These are phyloP conservation scores for Dipodomys stephensi DNA, from an alignment of 2,113 vertebrate species.

Conservation along the genomic window DNA sequence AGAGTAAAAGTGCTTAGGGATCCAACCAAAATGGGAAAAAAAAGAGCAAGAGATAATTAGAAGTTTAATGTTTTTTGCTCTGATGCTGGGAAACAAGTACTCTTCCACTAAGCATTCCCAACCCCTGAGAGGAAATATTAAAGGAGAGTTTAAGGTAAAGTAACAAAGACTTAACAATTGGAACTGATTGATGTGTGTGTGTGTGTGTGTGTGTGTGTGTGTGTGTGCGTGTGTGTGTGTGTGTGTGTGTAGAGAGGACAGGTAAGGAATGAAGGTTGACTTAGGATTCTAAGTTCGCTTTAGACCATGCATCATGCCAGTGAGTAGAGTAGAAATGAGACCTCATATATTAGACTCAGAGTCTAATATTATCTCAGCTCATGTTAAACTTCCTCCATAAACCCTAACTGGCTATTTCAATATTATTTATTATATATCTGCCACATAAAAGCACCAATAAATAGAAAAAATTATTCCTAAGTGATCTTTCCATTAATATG, in stretches of 20 bases:
- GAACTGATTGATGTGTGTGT: too few relatives aligned
- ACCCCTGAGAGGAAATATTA: background rate
- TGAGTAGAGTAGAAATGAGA: background rate
- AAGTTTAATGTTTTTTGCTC: background rate
- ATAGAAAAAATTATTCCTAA: background rate
- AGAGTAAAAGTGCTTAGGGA: background rate
- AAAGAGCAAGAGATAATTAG: background rate
- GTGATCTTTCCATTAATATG: background rate
- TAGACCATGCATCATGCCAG: background rate
- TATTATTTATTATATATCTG: constrained; percentile 35
- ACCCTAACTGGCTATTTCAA: background rate
- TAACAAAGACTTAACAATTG: background rate
- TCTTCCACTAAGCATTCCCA: background rate
- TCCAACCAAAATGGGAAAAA: background rate
- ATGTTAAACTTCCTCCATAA: background rate
- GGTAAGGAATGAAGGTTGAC: background rate
- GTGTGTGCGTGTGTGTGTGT: too few relatives aligned
- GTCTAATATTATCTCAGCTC: background rate
- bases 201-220: too few relatives aligned
- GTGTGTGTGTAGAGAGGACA: background rate
- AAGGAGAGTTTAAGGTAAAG: background rate
- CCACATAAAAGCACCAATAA: background rate
- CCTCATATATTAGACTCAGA: background rate
- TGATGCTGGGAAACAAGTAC: background rate
- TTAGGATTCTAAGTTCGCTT: background rate